Percentiles rank a stretch among this genome's conserved stretches.
Evolutionary conservation across 2,797 vertebrate species (phyloP).

Genomic region (Chaetodon trifasciatus): DNA sequence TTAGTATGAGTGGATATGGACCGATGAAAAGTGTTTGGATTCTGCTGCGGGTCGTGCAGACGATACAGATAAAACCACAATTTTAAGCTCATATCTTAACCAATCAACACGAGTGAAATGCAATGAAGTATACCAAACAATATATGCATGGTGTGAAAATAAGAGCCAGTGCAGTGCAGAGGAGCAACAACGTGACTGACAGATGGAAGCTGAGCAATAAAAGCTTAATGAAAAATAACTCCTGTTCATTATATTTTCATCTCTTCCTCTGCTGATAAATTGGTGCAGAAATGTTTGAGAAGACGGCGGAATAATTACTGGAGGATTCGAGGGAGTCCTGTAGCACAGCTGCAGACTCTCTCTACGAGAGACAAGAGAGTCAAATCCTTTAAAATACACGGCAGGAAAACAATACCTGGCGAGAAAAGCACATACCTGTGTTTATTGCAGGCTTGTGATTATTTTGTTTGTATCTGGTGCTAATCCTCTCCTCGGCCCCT

Average conservation of each 20-base stretch:
- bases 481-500: conserved; percentile 35
- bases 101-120: not conserved
- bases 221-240: conserved; percentile 22
- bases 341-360: conserved; percentile 13
- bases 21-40: conserved; percentile 33
- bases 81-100: not conserved
- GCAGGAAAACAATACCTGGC: conserved; percentile 19
- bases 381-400: conserved; percentile 37
- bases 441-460: conserved; percentile 33
- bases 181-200: conserved; percentile 7
- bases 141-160: conserved; percentile 3
- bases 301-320: conserved; percentile 42
- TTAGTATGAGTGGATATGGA: conserved; percentile 41
- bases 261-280: conserved; percentile 22
- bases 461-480: conserved; percentile 27
- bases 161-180: conserved; percentile 11
- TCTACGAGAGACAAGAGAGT: conserved; percentile 15
- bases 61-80: not conserved
- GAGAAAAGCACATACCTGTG: not conserved
- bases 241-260: conserved; percentile 17
- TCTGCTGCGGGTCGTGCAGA: conserved; percentile 20
- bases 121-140: not conserved
- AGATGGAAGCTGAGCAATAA: conserved; percentile 20
- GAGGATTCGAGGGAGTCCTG: conserved; percentile 5
- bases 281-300: conserved; percentile 10